Evolutionary conservation across 2,113 vertebrate species (phyloP).

Genomic region (Oncorhynchus clarkii): DNA sequence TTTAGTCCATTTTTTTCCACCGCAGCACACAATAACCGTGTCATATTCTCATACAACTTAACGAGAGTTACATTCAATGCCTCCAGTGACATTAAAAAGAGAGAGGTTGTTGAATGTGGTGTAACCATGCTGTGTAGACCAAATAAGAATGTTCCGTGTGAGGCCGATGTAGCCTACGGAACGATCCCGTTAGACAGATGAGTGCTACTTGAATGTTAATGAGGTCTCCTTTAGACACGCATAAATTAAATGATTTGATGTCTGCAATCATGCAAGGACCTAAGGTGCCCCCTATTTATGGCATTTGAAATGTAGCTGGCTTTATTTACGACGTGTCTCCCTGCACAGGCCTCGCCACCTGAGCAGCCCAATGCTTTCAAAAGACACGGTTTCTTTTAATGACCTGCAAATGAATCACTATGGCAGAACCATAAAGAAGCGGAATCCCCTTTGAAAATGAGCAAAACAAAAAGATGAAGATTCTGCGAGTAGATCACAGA

Average conservation of each 20-base stretch:
- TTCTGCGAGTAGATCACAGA: slow-evolving; percentile 22
- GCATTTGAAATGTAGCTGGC: slow-evolving; percentile 70
- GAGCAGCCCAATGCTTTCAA: slow-evolving; percentile 64
- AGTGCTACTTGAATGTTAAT: slow-evolving; percentile 77
- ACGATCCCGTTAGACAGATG: slow-evolving; percentile 69
- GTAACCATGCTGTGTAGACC: slow-evolving; percentile 58
- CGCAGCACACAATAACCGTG: slow-evolving; percentile 61
- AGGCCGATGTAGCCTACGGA: slow-evolving; percentile 21
- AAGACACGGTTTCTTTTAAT: slow-evolving; percentile 64
- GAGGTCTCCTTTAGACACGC: slow-evolving; percentile 71
- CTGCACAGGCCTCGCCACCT: slow-evolving; percentile 51
- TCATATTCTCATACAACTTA: slow-evolving; percentile 45
- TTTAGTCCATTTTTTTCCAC: slow-evolving; percentile 19
- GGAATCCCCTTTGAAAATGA: slow-evolving; percentile 20
- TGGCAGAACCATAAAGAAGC: slow-evolving; percentile 55
- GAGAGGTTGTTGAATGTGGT: slow-evolving; percentile 41
- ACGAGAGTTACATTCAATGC: slow-evolving; percentile 57
- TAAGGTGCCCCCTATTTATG: slow-evolving; percentile 72
- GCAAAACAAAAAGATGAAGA: slow-evolving; percentile 54
- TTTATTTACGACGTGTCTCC: slow-evolving; percentile 70
- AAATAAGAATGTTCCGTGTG: slow-evolving; percentile 63
- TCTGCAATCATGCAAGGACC: slow-evolving; percentile 72
- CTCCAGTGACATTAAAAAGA: slow-evolving; percentile 66
- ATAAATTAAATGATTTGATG: slow-evolving; percentile 77
- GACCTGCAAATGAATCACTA: slow-evolving; percentile 69